Evolutionary conservation across 2,888 invertebrate genomes (phyloP).

Genomic region (Hyalella azteca): DNA sequence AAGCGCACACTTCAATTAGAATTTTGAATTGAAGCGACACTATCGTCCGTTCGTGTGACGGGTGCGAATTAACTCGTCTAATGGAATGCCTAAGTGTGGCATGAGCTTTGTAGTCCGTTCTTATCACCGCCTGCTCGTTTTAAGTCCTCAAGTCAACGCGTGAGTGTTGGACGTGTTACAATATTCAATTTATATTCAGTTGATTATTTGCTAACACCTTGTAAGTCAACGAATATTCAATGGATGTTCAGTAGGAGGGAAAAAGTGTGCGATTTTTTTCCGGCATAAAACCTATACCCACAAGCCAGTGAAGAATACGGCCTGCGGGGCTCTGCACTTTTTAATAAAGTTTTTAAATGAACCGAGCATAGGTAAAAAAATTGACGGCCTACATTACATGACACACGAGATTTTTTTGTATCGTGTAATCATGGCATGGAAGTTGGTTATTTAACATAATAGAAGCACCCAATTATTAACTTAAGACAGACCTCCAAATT

Average conservation of each 20-base stretch:
- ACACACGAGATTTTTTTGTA: neutral
- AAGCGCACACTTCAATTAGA: too few species aligned
- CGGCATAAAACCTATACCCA: neutral
- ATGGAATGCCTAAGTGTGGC: neutral
- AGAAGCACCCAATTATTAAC: slow-evolving; percentile 5
- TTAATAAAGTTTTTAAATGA: slow-evolving; percentile 1
- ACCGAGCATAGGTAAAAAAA: neutral
- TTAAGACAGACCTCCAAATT: too few species aligned
- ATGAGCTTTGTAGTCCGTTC: neutral
- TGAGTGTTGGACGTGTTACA: slow-evolving; percentile 2
- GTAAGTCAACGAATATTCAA: slow-evolving; percentile 23
- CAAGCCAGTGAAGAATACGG: neutral
- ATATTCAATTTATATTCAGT: slow-evolving; percentile 37
- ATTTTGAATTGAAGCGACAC: too few species aligned
- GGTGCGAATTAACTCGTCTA: too few species aligned
- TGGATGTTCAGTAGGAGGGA: neutral
- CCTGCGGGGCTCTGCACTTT: slow-evolving; percentile 13
- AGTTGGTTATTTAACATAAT: slow-evolving; percentile 33
- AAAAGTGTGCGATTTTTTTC: neutral
- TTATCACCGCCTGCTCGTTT: neutral
- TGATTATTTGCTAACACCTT: slow-evolving; percentile 33
- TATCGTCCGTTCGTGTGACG: too few species aligned
- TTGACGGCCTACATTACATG: slow-evolving; percentile 13
- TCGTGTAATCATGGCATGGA: slow-evolving; percentile 9
- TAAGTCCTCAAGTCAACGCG: slow-evolving; percentile 2